These are phyloP conservation scores for Phalacrocorax pelagicus DNA, from an alignment of 2,113 vertebrate genomes.

Conservation along the genomic window DNA sequence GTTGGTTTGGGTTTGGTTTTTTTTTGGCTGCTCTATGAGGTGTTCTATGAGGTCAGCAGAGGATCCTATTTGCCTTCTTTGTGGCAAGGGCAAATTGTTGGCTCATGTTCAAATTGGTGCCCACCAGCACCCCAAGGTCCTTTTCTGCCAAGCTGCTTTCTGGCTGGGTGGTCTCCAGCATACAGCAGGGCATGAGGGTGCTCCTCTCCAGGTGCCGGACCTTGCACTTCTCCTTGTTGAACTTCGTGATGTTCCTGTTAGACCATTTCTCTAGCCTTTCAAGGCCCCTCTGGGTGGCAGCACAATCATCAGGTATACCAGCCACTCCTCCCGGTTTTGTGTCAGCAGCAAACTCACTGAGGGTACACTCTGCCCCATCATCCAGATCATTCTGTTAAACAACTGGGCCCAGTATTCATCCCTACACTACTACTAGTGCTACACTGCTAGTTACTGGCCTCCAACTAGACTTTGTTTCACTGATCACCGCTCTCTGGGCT, in stretches of 20 bases:
- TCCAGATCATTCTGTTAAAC: not conserved
- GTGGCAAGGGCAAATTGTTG: not conserved
- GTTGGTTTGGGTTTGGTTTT: too few species aligned
- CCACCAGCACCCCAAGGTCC: rapidly evolving
- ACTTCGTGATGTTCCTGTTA: not conserved
- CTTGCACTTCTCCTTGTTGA: not conserved
- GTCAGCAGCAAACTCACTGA: not conserved
- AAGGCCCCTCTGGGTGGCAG: not conserved
- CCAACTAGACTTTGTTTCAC: not conserved
- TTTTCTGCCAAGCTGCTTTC: not conserved
- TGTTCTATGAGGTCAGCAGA: not conserved
- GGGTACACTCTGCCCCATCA: not conserved
- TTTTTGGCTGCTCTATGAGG: too few species aligned
- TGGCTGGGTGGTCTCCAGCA: not conserved
- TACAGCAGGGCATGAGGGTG: rapidly evolving
- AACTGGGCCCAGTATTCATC: not conserved
- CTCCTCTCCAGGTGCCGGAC: not conserved
- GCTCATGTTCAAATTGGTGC: not conserved
- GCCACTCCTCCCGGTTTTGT: not conserved
- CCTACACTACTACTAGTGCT: too few species aligned
- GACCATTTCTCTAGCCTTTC: not conserved
- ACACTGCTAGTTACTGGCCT: not conserved
- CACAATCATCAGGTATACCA: not conserved
- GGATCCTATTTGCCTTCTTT: not conserved
- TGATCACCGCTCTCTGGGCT: not conserved